A percentile compares a stretch with the other conserved stretches of the same genome.
Conservation (phyloP, 2,888 invertebrate species). For the Heliothis peltigera region DNA sequence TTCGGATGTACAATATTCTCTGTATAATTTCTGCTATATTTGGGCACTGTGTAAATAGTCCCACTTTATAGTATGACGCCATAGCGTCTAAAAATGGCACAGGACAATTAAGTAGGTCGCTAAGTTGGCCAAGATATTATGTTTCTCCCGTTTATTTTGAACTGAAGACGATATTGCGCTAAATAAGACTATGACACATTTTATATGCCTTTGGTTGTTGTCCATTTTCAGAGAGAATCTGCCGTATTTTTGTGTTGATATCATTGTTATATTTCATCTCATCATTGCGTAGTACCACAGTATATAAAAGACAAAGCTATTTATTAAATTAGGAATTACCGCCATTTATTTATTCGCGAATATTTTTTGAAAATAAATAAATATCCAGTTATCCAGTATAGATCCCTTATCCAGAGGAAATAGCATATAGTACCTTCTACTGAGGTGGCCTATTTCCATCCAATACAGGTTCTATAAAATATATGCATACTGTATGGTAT, state of each 20-base stretch:
- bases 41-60: conserved; percentile 11
- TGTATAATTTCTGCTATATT: conserved; percentile 17
- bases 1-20: conserved; percentile 8
- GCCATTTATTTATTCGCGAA: conserved; percentile 15
- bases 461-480: conserved; percentile 25
- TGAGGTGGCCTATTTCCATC: conserved; percentile 50
- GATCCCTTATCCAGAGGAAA: conserved; percentile 43
- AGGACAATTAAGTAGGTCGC: conserved; percentile 38
- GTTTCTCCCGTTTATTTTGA: conserved; percentile 16
- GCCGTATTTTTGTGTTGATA: background rate
- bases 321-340: background rate
- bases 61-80: conserved; percentile 28
- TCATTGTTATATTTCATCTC: background rate
- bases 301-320: background rate
- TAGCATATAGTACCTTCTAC: conserved; percentile 32
- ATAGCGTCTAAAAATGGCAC: conserved; percentile 45
- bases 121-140: conserved; percentile 18
- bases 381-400: no score
- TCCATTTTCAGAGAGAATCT: background rate
- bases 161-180: background rate
- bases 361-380: conserved; percentile 25
- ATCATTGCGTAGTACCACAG: background rate
- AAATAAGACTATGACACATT: background rate
- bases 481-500: conserved; percentile 8
- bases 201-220: background rate